These are phyloP conservation scores for Myiotriccus ornatus DNA, from an alignment of 2,797 vertebrate genomes.

Conservation along the genomic window DNA sequence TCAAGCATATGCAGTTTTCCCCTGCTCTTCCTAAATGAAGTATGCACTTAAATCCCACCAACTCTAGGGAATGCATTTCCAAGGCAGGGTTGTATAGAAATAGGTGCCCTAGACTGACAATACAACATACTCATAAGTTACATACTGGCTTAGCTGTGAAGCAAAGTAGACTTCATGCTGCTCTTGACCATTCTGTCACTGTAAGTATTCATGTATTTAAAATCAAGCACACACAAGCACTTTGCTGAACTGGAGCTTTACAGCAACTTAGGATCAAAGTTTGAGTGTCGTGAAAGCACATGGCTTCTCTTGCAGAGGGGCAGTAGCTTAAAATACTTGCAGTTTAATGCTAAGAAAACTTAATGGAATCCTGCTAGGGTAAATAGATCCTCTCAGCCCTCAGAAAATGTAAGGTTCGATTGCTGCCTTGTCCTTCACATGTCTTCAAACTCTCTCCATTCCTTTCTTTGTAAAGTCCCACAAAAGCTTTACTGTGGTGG, in stretches of 20 bases:
- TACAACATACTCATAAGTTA: constrained; percentile 36
- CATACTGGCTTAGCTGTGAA: constrained; percentile 47
- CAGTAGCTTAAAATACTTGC: constrained; percentile 34
- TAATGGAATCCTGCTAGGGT: constrained; percentile 24
- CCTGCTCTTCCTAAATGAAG: constrained; percentile 22
- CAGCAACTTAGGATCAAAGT: constrained; percentile 62
- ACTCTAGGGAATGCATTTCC: constrained; percentile 6
- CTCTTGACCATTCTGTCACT: constrained; percentile 52
- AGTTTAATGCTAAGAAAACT: constrained; percentile 39
- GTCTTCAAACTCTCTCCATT: neutral
- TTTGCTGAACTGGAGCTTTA: constrained; percentile 59
- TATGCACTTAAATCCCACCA: constrained; percentile 30
- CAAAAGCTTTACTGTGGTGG: neutral
- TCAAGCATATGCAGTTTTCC: neutral
- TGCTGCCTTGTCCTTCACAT: constrained; percentile 6
- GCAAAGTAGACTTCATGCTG: constrained; percentile 60
- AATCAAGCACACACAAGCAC: constrained; percentile 42
- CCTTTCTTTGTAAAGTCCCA: neutral
- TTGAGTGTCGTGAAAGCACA: constrained; percentile 23
- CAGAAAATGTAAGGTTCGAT: neutral
- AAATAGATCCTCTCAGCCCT: neutral
- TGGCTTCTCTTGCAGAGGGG: constrained; percentile 27
- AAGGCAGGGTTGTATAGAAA: constrained; percentile 7
- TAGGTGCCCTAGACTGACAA: constrained; percentile 49
- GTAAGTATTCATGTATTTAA: constrained; percentile 63